Conservation (phyloP, 2,888 invertebrate species). For the Camponotus fellah region DNA sequence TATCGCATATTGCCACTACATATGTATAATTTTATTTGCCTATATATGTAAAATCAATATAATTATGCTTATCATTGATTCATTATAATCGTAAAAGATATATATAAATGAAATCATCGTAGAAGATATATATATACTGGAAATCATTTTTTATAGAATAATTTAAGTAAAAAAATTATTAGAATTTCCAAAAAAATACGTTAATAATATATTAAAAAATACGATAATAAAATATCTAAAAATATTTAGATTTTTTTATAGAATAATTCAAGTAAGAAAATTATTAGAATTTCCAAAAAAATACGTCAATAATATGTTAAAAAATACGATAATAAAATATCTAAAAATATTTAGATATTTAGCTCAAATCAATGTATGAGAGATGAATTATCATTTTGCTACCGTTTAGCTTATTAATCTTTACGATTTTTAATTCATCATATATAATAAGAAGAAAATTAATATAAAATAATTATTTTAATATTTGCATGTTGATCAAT, state of each 20-base stretch:
- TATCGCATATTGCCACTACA: not conserved
- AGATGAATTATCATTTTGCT: not conserved
- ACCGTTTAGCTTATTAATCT: not conserved
- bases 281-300: too few species aligned
- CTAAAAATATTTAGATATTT: not conserved
- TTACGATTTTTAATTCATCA: not conserved
- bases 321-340: too few species aligned
- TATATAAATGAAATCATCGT: too few species aligned
- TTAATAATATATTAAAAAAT: too few species aligned
- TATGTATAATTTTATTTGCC: not conserved
- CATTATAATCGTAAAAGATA: not conserved
- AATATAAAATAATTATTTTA: slow-evolving; percentile 5
- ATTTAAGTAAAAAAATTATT: not conserved
- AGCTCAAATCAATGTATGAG: not conserved
- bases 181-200: not conserved
- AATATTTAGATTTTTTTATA: too few species aligned
- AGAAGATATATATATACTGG: not conserved
- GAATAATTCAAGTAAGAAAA: too few species aligned
- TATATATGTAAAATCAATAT: not conserved
- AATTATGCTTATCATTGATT: not conserved
- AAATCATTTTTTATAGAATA: not conserved
- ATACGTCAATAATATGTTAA: too few species aligned
- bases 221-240: too few species aligned
- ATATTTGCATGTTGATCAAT: not conserved
- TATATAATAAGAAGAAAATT: not conserved